Conservation (phyloP, 2,888 invertebrate species). For the Amphipyra berbera region DNA sequence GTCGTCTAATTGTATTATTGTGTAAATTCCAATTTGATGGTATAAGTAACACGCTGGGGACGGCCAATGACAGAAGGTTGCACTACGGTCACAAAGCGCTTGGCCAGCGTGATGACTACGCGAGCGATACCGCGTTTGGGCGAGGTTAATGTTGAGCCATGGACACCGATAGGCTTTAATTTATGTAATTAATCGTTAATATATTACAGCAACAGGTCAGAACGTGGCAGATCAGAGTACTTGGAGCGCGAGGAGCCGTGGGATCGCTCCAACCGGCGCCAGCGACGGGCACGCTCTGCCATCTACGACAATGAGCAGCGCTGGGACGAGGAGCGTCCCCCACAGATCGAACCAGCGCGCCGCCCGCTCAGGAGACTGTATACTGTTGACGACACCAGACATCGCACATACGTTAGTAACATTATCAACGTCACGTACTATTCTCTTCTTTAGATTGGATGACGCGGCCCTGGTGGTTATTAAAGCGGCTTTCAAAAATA, state of each 20-base stretch:
- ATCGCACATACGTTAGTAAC: conserved; percentile 40
- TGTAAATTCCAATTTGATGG: neutral
- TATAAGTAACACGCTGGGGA: too few species aligned
- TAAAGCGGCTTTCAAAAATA: too few species aligned
- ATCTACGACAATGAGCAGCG: conserved; percentile 73
- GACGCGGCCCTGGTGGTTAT: too few species aligned
- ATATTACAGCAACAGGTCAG: conserved; percentile 55
- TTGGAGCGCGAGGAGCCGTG: conserved; percentile 76
- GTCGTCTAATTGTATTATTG: too few species aligned
- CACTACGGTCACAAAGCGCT: too few species aligned
- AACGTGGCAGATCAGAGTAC: conserved; percentile 79
- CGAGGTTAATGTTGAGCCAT: too few species aligned
- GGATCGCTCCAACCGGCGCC: conserved; percentile 64
- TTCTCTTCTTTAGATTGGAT: too few species aligned
- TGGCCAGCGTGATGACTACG: too few species aligned
- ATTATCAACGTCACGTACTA: neutral
- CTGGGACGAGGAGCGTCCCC: conserved; percentile 66
- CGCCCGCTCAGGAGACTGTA: conserved; percentile 73
- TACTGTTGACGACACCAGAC: conserved; percentile 75
- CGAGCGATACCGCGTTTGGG: too few species aligned
- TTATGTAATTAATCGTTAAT: neutral
- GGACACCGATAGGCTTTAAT: too few species aligned
- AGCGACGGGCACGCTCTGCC: conserved; percentile 79
- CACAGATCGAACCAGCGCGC: conserved; percentile 46
- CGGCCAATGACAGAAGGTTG: too few species aligned